Evolutionary conservation across 2,113 vertebrate species (phyloP).

Genomic region (Pundamilia nyererei): DNA sequence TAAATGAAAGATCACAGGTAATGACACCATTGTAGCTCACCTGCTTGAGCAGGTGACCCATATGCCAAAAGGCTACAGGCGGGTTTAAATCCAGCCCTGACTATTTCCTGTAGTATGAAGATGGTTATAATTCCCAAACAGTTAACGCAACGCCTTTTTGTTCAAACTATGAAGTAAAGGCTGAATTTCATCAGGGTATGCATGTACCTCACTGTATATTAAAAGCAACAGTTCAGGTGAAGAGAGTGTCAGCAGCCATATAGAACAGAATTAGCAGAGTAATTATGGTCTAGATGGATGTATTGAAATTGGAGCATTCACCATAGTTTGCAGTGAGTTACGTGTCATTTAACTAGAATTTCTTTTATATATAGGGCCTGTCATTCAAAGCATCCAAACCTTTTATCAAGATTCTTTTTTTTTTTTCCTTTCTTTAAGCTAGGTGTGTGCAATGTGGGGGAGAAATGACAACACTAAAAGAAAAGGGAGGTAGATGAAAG

Average conservation of each 20-base stretch:
- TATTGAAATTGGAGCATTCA: background rate
- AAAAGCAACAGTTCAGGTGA: background rate
- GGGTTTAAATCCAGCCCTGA: background rate
- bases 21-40: background rate
- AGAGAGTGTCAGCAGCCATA: background rate
- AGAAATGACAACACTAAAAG: background rate
- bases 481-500: background rate
- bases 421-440: background rate
- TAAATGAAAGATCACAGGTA: background rate
- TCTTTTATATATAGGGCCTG: background rate
- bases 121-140: background rate
- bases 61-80: background rate
- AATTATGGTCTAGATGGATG: background rate
- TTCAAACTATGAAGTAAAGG: background rate
- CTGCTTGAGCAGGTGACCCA: background rate
- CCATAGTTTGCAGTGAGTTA: background rate
- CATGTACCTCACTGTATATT: background rate
- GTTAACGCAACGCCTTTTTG: background rate
- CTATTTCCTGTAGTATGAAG: background rate
- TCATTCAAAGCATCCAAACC: background rate
- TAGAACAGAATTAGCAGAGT: background rate
- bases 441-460: background rate
- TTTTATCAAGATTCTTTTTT: background rate
- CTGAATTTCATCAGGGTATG: background rate
- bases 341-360: background rate